Base-by-base conservation (phyloP, 2,797 vertebrate species). In the Alauda arvensis region DNA sequence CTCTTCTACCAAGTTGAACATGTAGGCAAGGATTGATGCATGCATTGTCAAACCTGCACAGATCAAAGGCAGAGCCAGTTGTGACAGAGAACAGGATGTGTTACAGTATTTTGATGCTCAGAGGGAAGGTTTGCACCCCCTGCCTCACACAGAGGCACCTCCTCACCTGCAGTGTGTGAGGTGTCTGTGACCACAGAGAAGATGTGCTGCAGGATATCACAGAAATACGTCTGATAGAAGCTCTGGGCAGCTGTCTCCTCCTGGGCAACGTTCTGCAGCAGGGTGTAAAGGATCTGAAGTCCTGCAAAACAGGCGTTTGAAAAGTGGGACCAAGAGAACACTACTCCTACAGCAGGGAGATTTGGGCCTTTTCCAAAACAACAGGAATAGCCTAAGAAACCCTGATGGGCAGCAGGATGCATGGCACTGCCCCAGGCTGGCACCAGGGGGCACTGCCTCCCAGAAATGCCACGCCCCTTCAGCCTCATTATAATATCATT, bases 161-260 rank as follows among this genome's bases (percentile, higher is more conserved):
- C 63, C 98, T 97, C 96, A 99, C 99, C 99, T 48, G 99, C 99
- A 46, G 99, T 99, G 95, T 99, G 99, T 23, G 99, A 99, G 24
- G 99, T 99, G 96, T 99, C 99, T 0, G 99, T 99, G 94, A 99
- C 99, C 94, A 99, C 99, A 8, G 99, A 99, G 96, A 99, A 99
- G 92, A 99, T 99, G 97, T 99, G 99, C 77, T 99, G 99, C 72
- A 99, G 98, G 95, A 99, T 98, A 63, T 99, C 99, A 37, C 99
- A 99, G 96, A 99, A 99, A 52, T 99, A 99, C 0, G 99, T 99
- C 95, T 99, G 99, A 93, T 99, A 99, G 95, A 99, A 99, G 93
- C 99, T 99, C 96, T 99, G 99, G 39, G 99, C 99, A 9, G 99
- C 99, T 2, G 98, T 97, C 90, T 99, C 99, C 93, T 99, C 99